These are phyloP conservation scores for Nixonia krombeini DNA, from an alignment of 1,140 invertebrate genomes.

Conservation along the genomic window DNA sequence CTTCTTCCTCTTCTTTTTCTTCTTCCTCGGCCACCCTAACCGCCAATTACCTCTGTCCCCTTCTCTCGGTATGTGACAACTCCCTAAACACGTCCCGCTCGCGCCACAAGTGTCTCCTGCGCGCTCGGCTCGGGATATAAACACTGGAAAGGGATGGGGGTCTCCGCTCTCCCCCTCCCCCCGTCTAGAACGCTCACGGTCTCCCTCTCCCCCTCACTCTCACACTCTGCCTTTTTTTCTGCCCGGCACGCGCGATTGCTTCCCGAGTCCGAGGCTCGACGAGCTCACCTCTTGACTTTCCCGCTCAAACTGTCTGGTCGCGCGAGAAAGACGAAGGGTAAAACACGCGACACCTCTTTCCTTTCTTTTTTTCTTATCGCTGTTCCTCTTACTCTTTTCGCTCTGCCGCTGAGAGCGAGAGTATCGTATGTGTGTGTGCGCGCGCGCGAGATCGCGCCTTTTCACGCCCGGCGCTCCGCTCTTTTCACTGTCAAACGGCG, in stretches of 20 bases:
- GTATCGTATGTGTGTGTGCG: constrained; percentile 19
- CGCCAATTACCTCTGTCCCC: constrained; percentile 1
- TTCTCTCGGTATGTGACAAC: too few species aligned
- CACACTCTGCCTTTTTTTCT: too few species aligned
- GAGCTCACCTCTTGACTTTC: constrained; percentile 11
- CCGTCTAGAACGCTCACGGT: too few species aligned
- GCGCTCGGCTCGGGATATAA: too few species aligned
- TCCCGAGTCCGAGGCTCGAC: too few species aligned
- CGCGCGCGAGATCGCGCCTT: constrained; percentile 3
- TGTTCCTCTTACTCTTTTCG: too few species aligned
- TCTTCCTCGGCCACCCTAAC: constrained; percentile 41
- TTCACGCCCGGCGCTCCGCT: constrained; percentile 22
- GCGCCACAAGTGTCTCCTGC: too few species aligned
- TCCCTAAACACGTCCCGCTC: too few species aligned
- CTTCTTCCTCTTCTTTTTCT: constrained; percentile 3
- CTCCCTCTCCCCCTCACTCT: too few species aligned
- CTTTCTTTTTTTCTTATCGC: constrained; percentile 13
- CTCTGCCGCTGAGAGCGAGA: constrained; percentile 34
- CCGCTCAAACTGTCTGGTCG: constrained; percentile 14
- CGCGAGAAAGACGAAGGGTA: constrained; percentile 16
- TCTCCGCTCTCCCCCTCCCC: too few species aligned
- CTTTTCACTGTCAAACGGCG: constrained; percentile 20
- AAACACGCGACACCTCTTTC: background rate
- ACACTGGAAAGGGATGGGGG: too few species aligned
- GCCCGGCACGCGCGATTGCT: too few species aligned